Base-by-base conservation (phyloP, 2,113 vertebrate genomes). In the Leptosomus discolor region DNA sequence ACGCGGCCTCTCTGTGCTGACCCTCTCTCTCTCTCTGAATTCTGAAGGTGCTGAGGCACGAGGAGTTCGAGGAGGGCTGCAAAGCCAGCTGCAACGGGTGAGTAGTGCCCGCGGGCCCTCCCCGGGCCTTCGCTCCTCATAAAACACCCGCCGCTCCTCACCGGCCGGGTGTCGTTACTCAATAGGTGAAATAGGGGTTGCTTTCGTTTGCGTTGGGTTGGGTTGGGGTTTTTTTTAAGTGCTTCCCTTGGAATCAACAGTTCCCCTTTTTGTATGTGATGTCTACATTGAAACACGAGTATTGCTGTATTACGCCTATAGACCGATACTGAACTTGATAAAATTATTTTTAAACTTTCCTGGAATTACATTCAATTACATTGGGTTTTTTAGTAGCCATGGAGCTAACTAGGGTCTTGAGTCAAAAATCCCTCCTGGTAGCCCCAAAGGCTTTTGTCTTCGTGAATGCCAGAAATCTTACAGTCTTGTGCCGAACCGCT, bases 21-120 rank as follows among this genome's bases (percentile, higher is more conserved):
- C 6, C 7, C 7, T n/a, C 7, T 2, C 23, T 14, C 7, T 53
- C 53, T 26, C 16, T 3, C 18, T 32, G 4, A 0, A 0, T 18
- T 69, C 73, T 43, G 12, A 54, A 99, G 99, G 95, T 99, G 95
- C 97, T 99, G 82, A 98, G 99, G 18, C 99, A 99, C 68, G 99
- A 99, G 83, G 99, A 99, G 91, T 99, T 99, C 97, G 98, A 99
- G 90, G 99, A 99, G 97, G 99, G 99, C 92, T 99, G 99, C 96
- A 99, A 99, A 94, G 99, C 99, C 56, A 58, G 97, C 20, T 99
- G 99, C 92, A 99, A 99, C 30, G 99, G 99, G 99, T 99, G 97
- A 85, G 98, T 83, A 4, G 34, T 8, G 43, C 90, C 58, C 2
- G 30, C 1, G 37, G 3, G 24, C 6, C n/a, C 34, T n/a, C 6